These are phyloP conservation scores for Takifugu ocellatus DNA, from an alignment of 2,797 vertebrate species.

Conservation along the genomic window DNA sequence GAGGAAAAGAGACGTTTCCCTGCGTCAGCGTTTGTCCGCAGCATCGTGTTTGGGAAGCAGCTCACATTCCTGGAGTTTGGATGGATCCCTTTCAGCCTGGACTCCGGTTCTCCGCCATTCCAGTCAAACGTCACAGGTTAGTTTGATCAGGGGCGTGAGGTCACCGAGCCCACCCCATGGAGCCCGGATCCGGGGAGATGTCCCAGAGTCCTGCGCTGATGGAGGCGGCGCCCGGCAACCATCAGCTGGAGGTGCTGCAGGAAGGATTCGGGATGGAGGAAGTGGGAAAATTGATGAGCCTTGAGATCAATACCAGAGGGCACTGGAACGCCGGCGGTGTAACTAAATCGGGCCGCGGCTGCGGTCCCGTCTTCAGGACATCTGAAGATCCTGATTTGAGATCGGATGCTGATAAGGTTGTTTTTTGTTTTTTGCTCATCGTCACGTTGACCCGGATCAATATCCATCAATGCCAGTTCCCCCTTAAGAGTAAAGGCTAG, in stretches of 20 bases:
- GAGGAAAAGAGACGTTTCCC: conserved; percentile 46
- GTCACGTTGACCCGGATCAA: conserved; percentile 49
- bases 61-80: conserved; percentile 38
- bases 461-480: conserved; percentile 53
- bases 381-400: background rate
- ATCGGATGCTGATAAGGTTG: background rate
- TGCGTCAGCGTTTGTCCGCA: conserved; percentile 50
- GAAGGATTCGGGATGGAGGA: conserved; percentile 64
- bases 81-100: conserved; percentile 32
- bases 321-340: conserved; percentile 56
- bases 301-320: conserved; percentile 65
- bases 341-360: conserved; percentile 59
- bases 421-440: conserved; percentile 10
- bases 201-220: too few relatives aligned
- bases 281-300: conserved; percentile 68
- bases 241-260: conserved; percentile 30
- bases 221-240: conserved; percentile 17
- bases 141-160: too few relatives aligned
- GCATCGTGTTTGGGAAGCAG: background rate
- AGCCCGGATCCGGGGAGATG: too few relatives aligned
- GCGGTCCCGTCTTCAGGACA: conserved; percentile 15
- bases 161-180: too few relatives aligned
- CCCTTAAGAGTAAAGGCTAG: conserved; percentile 45
- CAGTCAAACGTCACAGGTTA: too few relatives aligned
- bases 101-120: too few relatives aligned